Base-by-base conservation (phyloP, 2,113 vertebrate genomes). In the Scomber scombrus region DNA sequence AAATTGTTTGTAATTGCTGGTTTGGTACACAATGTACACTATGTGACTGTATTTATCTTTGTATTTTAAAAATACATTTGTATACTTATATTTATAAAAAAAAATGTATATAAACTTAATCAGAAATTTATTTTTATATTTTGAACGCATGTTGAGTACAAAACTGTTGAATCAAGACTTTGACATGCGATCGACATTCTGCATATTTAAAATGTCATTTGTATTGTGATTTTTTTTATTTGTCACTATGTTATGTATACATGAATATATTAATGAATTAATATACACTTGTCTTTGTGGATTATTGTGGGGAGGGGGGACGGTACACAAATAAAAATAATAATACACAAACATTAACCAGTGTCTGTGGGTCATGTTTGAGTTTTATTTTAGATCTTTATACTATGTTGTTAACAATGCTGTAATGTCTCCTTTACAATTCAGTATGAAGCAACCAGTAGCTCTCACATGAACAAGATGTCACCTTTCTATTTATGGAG, bases 11-110 rank as follows among this genome's bases (percentile, higher is more conserved):
- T 97, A 97, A 96, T 97, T 98, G 96, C 95, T 96, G 95, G 86
- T 93, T 95, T 92, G 79, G 93, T 95, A 95, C 93, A 95, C 87
- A 95, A 97, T 97, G 97, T 99, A 97, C 96, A 97, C 96, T 94
- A 96, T 96, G 96, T 97, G 96, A 97, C 97, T 96, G 97, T 99
- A 98, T 97, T 97, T 97, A 99, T 96, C 96, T 97, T 96, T 98
- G 98, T 99, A 99, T 99, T 99, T 99, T 98, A 98, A 99, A 99
- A 99, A 99, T 99, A 99, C 97, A 97, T 97, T 98, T 97, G 96
- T 99, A 98, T 94, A 87, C 97, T 97, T 99, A 98, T 99, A 99
- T 99, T 99, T 99, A 99, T 99, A 96, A 85, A 90, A 92, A 80
- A 90, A 88, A 73, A 47, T 95, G 92, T 95, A 94, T 95, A 99